phyloP scores from a whole-genome alignment of 2,113 vertebrate genomes.

The Pelmatolapia mariae region DNA sequence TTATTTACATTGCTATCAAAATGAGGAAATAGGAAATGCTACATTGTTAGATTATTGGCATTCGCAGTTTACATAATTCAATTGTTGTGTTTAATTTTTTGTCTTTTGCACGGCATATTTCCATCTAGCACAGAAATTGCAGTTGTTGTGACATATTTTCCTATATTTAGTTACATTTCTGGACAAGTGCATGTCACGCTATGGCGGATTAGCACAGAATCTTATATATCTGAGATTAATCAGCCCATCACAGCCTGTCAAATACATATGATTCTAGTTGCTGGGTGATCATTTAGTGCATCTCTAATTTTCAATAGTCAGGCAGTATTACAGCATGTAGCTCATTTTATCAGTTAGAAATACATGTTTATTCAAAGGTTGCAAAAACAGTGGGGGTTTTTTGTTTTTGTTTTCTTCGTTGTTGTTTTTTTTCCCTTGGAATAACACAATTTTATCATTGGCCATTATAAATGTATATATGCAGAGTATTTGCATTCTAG shows the following conservation, averaged over 20 bases:
- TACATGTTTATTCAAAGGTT: neutral
- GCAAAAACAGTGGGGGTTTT: neutral
- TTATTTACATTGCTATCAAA: neutral
- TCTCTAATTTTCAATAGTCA: neutral
- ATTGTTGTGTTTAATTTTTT: neutral
- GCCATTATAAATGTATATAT: neutral
- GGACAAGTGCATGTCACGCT: neutral
- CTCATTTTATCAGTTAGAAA: neutral
- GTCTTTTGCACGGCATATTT: neutral
- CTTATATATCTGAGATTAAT: neutral
- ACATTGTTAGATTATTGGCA: neutral
- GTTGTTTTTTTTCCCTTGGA: neutral
- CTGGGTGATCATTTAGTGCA: neutral
- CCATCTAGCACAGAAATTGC: neutral
- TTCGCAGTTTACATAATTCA: neutral
- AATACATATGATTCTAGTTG: neutral
- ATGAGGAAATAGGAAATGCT: neutral
- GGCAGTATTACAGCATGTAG: neutral
- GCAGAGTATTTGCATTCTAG: neutral
- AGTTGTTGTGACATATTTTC: neutral
- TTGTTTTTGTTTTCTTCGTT: neutral
- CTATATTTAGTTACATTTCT: neutral
- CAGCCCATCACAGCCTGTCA: neutral
- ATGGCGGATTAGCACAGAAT: neutral
- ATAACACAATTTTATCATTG: neutral